Base-by-base conservation (phyloP, 2,797 vertebrate genomes). In the Enoplosus armatus region DNA sequence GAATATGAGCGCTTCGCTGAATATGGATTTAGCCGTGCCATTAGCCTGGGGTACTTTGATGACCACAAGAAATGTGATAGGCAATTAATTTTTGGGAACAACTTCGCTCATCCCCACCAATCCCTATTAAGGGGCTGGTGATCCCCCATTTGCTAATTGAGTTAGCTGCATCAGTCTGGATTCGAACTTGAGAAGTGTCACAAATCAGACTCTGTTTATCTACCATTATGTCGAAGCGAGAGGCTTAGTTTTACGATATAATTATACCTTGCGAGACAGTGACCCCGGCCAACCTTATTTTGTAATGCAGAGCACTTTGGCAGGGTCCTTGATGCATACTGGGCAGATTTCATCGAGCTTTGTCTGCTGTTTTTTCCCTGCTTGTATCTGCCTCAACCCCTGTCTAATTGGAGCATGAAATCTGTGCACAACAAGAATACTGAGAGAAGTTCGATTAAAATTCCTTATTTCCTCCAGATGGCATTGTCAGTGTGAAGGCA, bases 131-230 rank as follows among this genome's bases (percentile, higher is more conserved):
- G 85, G 84, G 83, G 54, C 80, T 74, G 78, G 61, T 89, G 82
- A 95, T 89, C 90, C 88, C 82, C 77, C 66, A 75, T 93, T 93
- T 91, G 87, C 90, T 96, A 95, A 96, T 95, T 92, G 80, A 94
- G 91, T 96, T 95, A 94, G 83, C 85, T 29, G 82, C 83, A 87
- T 89, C 83, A 85, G 89, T 87, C 78, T 64, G 84, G 90, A 92
- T 91, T 89, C 24, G 73, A 95, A 95, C 90, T 89, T 90, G 94
- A 96, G 94, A 95, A 84, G 90, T 92, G 87, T 89, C 84, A 85
- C 80, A 86, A 90, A 93, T 92, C 90, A 64, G 89, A 86, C 79
- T 79, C 69, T 94, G 93, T 94, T 95, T 95, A 93, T 94, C 87
- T 91, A 88, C 85, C 88, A 92, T 95, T 93, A 94, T 86, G 69